Base-by-base conservation (phyloP, 2,797 vertebrate genomes). In the Diplodus puntazzo region DNA sequence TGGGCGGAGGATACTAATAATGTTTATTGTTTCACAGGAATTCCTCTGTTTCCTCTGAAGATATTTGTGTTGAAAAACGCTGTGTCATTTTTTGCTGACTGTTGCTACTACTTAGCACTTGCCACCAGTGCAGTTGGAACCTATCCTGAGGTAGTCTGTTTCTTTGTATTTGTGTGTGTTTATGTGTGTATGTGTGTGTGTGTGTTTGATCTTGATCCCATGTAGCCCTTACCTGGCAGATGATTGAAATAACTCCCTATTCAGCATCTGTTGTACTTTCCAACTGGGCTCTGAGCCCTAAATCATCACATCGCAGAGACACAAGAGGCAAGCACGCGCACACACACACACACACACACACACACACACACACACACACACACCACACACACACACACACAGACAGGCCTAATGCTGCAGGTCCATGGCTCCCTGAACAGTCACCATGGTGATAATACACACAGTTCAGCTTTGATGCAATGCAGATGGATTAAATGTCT, bases 81-180 rank as follows among this genome's bases (percentile, higher is more conserved):
- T 80, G 77, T 62, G 85, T 90, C 88, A 87, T 70, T 81, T 87
- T 87, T 61, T 84, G 89, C 86, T 87, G 84, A 84, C 65, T 87
- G 61, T 62, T 60, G 43, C 78, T 80, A 63, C 72, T 55, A 13
- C 50, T 75, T 54, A 65, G 59, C 70, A 79, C 58, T 63, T 52
- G 21, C 69, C 65, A 70, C 58, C 25, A 77, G 75, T 17, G 60
- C 76, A 54, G 68, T 58, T 25, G 64, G 58, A 83, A 73, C 71
- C 63, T 55, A 25, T 59, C 11, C 64, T 16, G 3, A 67, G 59
- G 23, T 53, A 17, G 68, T 75, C 57, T 57, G 39, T 61, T 60
- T 71, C 58, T 6, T 14, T 3, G 10, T 65, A 17, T 67, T 13
- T 68, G 48, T 64, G 74, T 30, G 25, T 42, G 18, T 69, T 67